These are phyloP conservation scores for Siderastrea radians DNA, from an alignment of 92 coral and sea anemone genomes.

Conservation along the genomic window DNA sequence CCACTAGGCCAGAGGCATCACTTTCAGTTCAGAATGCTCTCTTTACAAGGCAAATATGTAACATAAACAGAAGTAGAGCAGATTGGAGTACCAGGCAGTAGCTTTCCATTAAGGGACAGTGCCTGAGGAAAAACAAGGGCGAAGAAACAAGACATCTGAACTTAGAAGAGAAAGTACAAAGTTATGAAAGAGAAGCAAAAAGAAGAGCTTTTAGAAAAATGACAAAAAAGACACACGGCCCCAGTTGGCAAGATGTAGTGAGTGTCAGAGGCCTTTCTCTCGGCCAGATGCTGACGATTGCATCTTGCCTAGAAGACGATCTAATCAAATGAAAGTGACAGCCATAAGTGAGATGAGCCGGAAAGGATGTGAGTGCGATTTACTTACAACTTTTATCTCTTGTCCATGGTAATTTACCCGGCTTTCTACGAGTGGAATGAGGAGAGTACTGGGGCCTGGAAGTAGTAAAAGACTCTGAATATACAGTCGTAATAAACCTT, in stretches of 20 bases:
- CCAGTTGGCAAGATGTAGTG: neutral
- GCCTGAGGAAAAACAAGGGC: slow-evolving; percentile 16
- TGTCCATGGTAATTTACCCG: slow-evolving; percentile 29
- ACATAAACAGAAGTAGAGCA: neutral
- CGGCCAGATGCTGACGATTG: neutral
- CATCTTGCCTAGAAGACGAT: neutral
- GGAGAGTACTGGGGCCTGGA: slow-evolving; percentile 30
- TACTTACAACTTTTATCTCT: slow-evolving; percentile 40
- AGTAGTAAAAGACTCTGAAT: slow-evolving; percentile 5
- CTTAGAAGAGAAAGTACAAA: neutral
- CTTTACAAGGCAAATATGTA: neutral
- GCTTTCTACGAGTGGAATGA: slow-evolving; percentile 20
- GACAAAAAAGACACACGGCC: neutral
- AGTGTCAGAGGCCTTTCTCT: neutral
- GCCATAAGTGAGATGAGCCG: neutral
- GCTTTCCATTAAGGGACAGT: neutral
- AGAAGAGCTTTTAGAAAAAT: neutral
- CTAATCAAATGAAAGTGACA: neutral
- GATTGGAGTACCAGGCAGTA: neutral
- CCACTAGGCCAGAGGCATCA: too few relatives aligned
- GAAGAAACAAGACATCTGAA: neutral
- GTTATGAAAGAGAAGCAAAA: neutral
- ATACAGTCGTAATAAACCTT: neutral
- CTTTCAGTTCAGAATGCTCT: too few relatives aligned
- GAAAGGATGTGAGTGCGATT: neutral